Base-by-base conservation (phyloP, 2,888 invertebrate genomes). In the Drosophila diplacantha region DNA sequence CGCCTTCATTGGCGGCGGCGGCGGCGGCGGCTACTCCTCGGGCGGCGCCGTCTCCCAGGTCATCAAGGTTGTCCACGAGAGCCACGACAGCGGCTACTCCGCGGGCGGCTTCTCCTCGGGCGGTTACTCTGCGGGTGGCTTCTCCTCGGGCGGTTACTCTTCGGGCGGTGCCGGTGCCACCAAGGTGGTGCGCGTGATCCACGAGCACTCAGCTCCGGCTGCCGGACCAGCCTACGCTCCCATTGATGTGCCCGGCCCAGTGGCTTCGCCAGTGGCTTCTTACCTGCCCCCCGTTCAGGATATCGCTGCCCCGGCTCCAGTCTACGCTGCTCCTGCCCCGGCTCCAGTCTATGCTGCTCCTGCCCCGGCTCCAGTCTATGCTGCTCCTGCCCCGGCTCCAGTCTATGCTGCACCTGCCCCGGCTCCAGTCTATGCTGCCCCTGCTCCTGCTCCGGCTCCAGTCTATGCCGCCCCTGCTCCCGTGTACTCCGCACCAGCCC, bases 121-220 rank as follows among this genome's bases (percentile, higher is more conserved):
- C 3, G 72, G 63, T 9, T 72, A 73, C 38, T 53, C 68, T 2
- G 5, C 57, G 5, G 57, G 57, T 3, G 69, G 53, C 0, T 55
- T 49, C 35, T 43, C 51, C 12, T 16, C 57, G 14, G 59, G 61
- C 3, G 72, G 63, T 11, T 72, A 74, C 39, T 53, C 68, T 2
- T 16, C 41, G n/a, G 66, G 55, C 24, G 67, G 52, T 18, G 70
- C 43, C 3, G 49, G 66, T 22, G 72, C 74, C 41, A 67, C 75
- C 50, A 83, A 83, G 62, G 76, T 85, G 35, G 79, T 85, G 38
- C 84, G 84, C 14, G 81, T 85, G 12, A 85, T 85, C 43, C 85
- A 85, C 26, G 85, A 85, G 34, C 83, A 84, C 18, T 64, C 65
- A 9, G 56, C 65, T 11, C 53, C 50, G 12, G 51, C 49, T 26